Base-by-base conservation (phyloP, 2,888 invertebrate species). In the Ptycholaimellus sp. region DNA sequence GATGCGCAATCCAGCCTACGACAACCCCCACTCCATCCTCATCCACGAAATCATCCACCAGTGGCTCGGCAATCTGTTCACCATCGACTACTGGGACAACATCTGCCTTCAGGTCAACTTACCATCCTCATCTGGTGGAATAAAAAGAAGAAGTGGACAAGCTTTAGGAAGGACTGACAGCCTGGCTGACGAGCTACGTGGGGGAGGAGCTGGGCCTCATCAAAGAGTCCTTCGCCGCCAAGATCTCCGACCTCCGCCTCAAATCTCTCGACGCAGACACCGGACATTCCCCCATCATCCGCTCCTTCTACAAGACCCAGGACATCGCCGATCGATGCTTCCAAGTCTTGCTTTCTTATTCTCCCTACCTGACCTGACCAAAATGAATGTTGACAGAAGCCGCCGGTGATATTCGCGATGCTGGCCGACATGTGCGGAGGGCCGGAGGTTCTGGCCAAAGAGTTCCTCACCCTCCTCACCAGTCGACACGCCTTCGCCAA, bases 51-150 rank as follows among this genome's bases (percentile, higher is more conserved):
- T 38, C 30, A 27, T 38, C 21, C 38, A 38, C 34, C 33, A 34
- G 30, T 38, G 38, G 38, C 23, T 38, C 17, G 38, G 38, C 23
- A 34, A 38, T 18, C n/a, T 38, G 22, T 28, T 38, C 34, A 33
- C 38, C 23, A 30, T 34, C n/a, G 14, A 30, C 30, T 30, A 18
- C 21, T 38, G 38, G 38, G 9, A 20, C 30, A 30, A 38, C 18
- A 22, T 38, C 13, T 38, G 38, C 25, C 38, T 38, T 22, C 37
- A 37, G 28, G 37, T 37, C 14, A 35, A 29, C 19, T 18, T 28
- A 20, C 4, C n/a, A 29, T 17, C 13, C 13, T 9, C 25, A 6
- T 9, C 13, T 23, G 13, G 13, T 23, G 25, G 6, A 9, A 23
- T 23, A 17, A 17, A 17, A 4, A 9, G 25, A 28, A 18, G 28